Evolutionary conservation across 2,888 invertebrate genomes (phyloP).

Genomic region (Ernsta delagoae): DNA sequence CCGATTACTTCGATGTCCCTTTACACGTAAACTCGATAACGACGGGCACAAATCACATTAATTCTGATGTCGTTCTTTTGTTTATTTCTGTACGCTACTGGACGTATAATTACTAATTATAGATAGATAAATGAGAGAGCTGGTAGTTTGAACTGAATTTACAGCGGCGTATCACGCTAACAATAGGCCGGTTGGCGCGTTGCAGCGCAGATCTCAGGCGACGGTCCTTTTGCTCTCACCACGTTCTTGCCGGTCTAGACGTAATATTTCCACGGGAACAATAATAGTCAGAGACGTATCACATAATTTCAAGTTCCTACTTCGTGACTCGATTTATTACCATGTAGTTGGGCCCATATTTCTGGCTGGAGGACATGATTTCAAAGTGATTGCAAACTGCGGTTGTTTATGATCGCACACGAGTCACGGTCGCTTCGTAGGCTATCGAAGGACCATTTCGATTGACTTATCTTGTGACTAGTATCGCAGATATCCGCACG

Average conservation of each 20-base stretch:
- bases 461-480: constrained; percentile 36
- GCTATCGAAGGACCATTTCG: constrained; percentile 20
- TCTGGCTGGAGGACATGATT: constrained; percentile 36
- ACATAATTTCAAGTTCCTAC: constrained; percentile 51
- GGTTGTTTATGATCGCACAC: constrained; percentile 31
- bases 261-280: constrained; percentile 70
- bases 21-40: constrained; percentile 35
- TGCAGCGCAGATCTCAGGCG: constrained; percentile 51
- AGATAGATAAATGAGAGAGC: constrained; percentile 64
- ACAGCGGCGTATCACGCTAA: constrained; percentile 75
- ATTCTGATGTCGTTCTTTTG: constrained; percentile 27
- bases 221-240: constrained; percentile 69
- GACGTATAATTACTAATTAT: constrained; percentile 73
- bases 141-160: constrained; percentile 60
- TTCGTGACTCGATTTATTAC: constrained; percentile 32
- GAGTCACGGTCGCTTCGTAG: constrained; percentile 26
- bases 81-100: constrained; percentile 50
- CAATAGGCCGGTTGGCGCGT: constrained; percentile 72
- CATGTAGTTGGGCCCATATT: constrained; percentile 21
- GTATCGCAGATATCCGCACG: constrained; percentile 20
- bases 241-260: constrained; percentile 80
- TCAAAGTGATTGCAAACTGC: constrained; percentile 30
- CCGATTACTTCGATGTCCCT: constrained; percentile 32
- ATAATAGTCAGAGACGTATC: constrained; percentile 59
- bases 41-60: constrained; percentile 25